These are phyloP conservation scores for Spilarctia lutea DNA, from an alignment of 2,888 invertebrate species.

Conservation along the genomic window DNA sequence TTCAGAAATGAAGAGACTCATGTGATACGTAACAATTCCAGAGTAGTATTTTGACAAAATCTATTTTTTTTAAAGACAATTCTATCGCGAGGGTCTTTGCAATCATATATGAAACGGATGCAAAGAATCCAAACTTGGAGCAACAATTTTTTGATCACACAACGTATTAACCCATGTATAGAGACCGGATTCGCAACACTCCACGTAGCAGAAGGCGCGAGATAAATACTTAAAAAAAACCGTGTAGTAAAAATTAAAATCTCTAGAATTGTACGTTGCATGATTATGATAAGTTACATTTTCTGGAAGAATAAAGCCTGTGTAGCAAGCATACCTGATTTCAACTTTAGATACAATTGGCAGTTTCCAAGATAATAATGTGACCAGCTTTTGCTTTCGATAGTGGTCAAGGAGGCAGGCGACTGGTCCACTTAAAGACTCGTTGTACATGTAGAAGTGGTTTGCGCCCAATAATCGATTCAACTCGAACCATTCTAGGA, in stretches of 20 bases:
- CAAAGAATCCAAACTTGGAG: no score
- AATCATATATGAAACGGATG: no score
- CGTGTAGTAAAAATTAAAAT: background rate
- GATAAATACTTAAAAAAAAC: no score
- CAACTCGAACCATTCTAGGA: slow-evolving; percentile 96
- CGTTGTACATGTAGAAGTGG: slow-evolving; percentile 97
- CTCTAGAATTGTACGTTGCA: background rate
- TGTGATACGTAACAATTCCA: no score
- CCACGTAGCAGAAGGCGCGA: no score
- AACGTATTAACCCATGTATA: no score
- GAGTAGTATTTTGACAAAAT: no score
- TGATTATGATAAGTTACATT: background rate
- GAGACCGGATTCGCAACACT: no score
- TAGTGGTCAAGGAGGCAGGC: slow-evolving; percentile 92
- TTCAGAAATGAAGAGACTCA: background rate
- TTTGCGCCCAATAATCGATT: slow-evolving; percentile 93
- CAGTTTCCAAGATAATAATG: slow-evolving; percentile 93
- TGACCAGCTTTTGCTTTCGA: slow-evolving; percentile 88
- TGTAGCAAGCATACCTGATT: slow-evolving; percentile 82
- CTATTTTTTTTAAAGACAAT: no score
- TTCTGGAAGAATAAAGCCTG: background rate
- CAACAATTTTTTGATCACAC: no score
- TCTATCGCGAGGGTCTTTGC: no score
- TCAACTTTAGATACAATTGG: slow-evolving; percentile 95
- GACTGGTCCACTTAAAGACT: slow-evolving; percentile 93